A percentile compares a stretch with the other conserved stretches of the same genome.
Evolutionary conservation across 1,140 invertebrate genomes (phyloP).

Genomic region (Macrocentrus cingulum): DNA sequence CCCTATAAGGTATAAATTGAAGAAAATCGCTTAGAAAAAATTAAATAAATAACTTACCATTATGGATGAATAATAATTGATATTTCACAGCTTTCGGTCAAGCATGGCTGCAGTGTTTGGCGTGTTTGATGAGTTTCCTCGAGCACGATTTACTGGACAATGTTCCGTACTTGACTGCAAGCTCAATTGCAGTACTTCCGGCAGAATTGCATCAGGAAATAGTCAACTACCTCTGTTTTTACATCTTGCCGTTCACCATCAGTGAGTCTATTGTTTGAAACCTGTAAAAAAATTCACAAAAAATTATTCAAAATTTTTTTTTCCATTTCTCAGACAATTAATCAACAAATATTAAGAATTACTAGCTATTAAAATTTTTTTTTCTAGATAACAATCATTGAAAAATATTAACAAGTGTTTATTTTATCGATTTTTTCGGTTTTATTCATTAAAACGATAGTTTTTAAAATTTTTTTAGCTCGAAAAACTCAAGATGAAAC

Average conservation of each 20-base stretch:
- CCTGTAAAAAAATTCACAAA: not conserved
- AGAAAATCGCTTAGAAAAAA: too few relatives aligned
- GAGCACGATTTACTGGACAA: slow-evolving; percentile 95
- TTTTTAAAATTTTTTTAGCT: slow-evolving; percentile 62
- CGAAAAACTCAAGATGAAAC: slow-evolving; percentile 69
- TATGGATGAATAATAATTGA: slow-evolving; percentile 20
- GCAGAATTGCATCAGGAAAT: slow-evolving; percentile 90
- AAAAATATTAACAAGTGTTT: not conserved
- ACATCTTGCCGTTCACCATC: slow-evolving; percentile 95
- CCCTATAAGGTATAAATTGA: too few relatives aligned
- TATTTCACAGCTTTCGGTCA: slow-evolving; percentile 82
- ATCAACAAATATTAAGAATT: too few relatives aligned
- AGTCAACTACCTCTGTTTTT: slow-evolving; percentile 92
- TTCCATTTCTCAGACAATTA: too few relatives aligned
- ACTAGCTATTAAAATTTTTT: too few relatives aligned
- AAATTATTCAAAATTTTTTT: too few relatives aligned
- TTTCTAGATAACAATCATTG: not conserved
- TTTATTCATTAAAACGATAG: too few relatives aligned
- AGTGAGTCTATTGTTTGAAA: slow-evolving; percentile 66
- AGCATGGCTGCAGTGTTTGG: slow-evolving; percentile 84
- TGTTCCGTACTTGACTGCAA: slow-evolving; percentile 91
- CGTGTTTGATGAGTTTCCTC: slow-evolving; percentile 92
- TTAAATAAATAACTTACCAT: not conserved
- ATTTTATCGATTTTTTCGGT: too few relatives aligned
- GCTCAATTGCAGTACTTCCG: slow-evolving; percentile 90